Evolutionary conservation across 2,797 vertebrate species (phyloP).

Genomic region (Acanthornis magna): DNA sequence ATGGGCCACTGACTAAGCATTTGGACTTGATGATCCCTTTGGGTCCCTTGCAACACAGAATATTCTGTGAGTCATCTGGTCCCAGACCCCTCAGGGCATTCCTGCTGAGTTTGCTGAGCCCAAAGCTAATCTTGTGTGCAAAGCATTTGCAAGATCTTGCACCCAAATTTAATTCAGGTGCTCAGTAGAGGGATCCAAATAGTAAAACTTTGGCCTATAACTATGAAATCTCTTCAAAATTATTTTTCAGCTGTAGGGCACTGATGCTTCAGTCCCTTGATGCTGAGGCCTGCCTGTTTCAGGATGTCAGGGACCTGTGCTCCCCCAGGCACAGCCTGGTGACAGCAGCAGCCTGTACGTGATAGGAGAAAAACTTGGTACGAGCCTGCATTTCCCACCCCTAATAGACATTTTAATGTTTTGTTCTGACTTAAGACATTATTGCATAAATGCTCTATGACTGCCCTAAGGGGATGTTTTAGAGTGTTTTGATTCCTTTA

Average conservation of each 20-base stretch:
- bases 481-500: slow-evolving; percentile 9
- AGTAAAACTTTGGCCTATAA: background rate
- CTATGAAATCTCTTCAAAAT: background rate
- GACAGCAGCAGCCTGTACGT: background rate
- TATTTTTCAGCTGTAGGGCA: background rate
- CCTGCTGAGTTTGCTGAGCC: background rate
- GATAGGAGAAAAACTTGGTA: background rate
- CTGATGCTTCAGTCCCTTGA: background rate
- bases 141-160: background rate
- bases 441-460: slow-evolving; percentile 4
- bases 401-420: slow-evolving; percentile 37
- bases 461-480: slow-evolving; percentile 27
- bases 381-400: background rate
- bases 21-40: background rate
- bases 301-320: background rate
- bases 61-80: background rate
- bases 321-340: background rate
- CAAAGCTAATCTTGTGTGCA: background rate
- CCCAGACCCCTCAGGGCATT: background rate
- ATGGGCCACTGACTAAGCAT: background rate
- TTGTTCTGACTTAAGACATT: slow-evolving; percentile 28
- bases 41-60: background rate
- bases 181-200: background rate
- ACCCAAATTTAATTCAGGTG: background rate
- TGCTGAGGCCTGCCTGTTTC: background rate